Evolutionary conservation across 2,113 vertebrate genomes (phyloP), one percentile per base, ranked within the genome.

Genomic region (Nothobranchius kuhntae): DNA sequence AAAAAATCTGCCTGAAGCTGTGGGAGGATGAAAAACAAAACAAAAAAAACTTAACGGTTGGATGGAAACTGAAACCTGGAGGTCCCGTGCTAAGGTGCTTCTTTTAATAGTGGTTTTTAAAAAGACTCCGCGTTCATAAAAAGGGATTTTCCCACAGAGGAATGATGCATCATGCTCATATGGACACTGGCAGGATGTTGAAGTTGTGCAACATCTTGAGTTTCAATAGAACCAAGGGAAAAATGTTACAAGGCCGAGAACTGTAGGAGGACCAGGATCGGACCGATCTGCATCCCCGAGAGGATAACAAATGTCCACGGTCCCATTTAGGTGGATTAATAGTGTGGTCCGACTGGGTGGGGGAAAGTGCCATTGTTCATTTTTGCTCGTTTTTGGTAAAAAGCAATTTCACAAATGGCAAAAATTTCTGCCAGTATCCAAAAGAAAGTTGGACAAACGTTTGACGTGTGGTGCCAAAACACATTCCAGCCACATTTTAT

Each of bases 71-170:
- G 11, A 57, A 30, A 71, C 65, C 13, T 53, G 15, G 0, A 68
- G 42, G 38, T 75, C 60, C 30, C 50, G 15, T 68, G 38, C 81
- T 61, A 76, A 42, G 52, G 24, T 61, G 48, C 36, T 52, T 83
- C 56, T n/a, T 53, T 48, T 59, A 73, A 74, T 38, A 54, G 67
- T 59, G 6, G 47, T 72, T 80, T 59, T 73, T 8, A 40, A 40
- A 40, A 40, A 64, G 68, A 81, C 75, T 77, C 15, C 56, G 30
- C 42, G 73, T 72, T 75, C 67, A 70, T 86, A 83, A 86, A 82
- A 75, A 40, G 1, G 13, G 9, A 53, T n/a, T 74, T 59, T 67
- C 58, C 15, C 36, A 62, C 74, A 46, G 56, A 70, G 24, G 36
- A 26, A 15, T 12, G 58, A 57, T 58, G 44, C 26, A 59, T 48